Evolutionary conservation across 2,797 vertebrate genomes (phyloP), one percentile per base, ranked within the genome.

Genomic region (Lepus oiostolus): DNA sequence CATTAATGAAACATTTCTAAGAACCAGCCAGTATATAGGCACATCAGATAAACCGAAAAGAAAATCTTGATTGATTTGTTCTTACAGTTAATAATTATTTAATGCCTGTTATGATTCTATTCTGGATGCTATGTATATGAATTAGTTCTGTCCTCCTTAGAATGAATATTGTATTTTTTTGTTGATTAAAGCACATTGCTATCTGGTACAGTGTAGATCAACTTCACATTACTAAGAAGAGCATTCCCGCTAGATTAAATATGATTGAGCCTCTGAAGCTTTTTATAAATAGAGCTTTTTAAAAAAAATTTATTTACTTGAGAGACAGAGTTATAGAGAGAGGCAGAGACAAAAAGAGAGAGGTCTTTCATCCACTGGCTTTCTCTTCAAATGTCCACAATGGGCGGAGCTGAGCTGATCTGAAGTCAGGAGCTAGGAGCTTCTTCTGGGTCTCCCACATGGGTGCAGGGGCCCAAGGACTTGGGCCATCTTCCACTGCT

Each of bases 231-330:
- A 67, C 9, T 87, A 28, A 87, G 42, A 88, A 38, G 94, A 88
- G 50, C 42, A 91, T 79, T 91, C 5, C 67, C 91, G 0, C 90
- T 97, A 85, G 75, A 58, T 71, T 83, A 90, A 94, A 71, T 89
- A 21, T 12, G 5, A 71, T 47, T 58, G 63, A 86, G 7, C 42
- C 70, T 52, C 35, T 91, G 47, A 81, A 68, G 70, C 42, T 91
- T 77, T 47, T 47, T 47, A 47, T 47, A 47, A 47, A 47, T 47
- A 47, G 42, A 47, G 42, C 42, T 47, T 47, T 47, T 47, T 9
- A 47, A 47, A 47, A 47, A 35, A 47, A 47, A 10, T 9, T 47
- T 47, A 47, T 47, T 47, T 47, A 47, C 9, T 47, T 47, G 42
- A 47, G 7, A 47, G 42, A 42, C 42, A 42, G 42, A 47, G 42